phyloP scores from a whole-genome alignment of 2,113 vertebrate species.

The Dipodomys stephensi region DNA sequence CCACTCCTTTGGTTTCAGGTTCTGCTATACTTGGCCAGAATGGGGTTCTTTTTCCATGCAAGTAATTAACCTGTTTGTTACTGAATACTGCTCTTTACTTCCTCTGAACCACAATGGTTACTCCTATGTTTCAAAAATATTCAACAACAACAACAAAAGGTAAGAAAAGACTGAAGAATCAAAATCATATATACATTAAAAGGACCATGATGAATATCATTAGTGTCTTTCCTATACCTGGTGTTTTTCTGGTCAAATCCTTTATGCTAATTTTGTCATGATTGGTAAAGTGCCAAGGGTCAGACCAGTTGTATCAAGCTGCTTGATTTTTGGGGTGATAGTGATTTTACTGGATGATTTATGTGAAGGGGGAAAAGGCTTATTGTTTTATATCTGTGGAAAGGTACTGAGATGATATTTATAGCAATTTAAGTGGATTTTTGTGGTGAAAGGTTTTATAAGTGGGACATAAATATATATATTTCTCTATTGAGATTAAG shows the following conservation, averaged over 20 bases:
- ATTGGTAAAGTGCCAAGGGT: not conserved
- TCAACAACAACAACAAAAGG: not conserved
- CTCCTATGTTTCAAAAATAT: not conserved
- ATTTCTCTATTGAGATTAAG: no score
- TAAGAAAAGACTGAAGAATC: not conserved
- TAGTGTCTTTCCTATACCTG: not conserved
- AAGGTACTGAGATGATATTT: not conserved
- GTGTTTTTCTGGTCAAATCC: not conserved
- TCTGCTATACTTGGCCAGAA: not conserved
- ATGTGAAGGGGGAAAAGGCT: not conserved
- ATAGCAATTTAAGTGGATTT: not conserved
- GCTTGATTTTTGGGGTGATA: no score
- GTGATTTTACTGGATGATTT: not conserved
- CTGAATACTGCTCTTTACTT: not conserved
- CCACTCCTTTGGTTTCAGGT: not conserved
- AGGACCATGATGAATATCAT: not conserved
- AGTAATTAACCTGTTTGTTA: not conserved
- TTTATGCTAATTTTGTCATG: not conserved
- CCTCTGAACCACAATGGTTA: not conserved
- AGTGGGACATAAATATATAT: no score
- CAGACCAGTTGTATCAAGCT: no score
- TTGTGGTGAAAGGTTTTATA: not conserved
- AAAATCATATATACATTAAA: not conserved
- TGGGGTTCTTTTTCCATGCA: not conserved
- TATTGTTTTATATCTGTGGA: not conserved